These are phyloP conservation scores for Phaethon lepturus DNA, from an alignment of 2,113 vertebrate genomes.

Conservation along the genomic window DNA sequence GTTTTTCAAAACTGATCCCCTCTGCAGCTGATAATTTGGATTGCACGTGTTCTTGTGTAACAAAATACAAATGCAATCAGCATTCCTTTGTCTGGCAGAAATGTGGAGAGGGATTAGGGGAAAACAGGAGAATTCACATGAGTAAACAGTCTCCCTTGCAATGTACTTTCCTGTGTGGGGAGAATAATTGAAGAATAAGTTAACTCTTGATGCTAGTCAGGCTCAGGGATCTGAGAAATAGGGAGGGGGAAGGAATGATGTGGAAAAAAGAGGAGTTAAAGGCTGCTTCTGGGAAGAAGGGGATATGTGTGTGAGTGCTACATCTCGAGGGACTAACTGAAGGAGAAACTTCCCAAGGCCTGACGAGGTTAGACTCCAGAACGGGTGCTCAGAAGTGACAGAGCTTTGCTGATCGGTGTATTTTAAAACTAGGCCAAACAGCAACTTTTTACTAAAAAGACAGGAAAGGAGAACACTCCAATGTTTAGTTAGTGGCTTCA, in stretches of 20 bases:
- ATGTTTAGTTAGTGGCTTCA: not conserved
- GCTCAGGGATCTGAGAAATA: not conserved
- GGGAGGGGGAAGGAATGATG: not conserved
- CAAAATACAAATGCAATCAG: not conserved
- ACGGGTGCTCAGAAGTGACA: not conserved
- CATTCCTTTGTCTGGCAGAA: constrained; percentile 22
- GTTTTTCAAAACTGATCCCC: not conserved
- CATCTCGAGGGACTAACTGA: rapidly evolving
- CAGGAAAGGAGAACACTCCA: not conserved
- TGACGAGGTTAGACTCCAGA: not conserved
- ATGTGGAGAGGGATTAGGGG: not conserved
- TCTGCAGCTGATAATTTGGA: not conserved
- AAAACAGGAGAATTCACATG: not conserved
- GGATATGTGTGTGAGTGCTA: not conserved
- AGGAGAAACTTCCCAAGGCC: not conserved
- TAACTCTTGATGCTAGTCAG: not conserved
- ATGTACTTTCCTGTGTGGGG: not conserved
- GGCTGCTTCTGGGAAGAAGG: not conserved
- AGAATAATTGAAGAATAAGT: not conserved
- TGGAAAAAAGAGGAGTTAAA: not conserved
- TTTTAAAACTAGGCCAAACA: not conserved
- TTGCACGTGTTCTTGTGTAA: not conserved
- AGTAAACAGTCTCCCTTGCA: not conserved
- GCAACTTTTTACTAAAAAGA: not conserved
- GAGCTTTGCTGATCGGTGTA: not conserved